Evolutionary conservation across 2,113 vertebrate species (phyloP).

Genomic region (Todiramphus chloris): DNA sequence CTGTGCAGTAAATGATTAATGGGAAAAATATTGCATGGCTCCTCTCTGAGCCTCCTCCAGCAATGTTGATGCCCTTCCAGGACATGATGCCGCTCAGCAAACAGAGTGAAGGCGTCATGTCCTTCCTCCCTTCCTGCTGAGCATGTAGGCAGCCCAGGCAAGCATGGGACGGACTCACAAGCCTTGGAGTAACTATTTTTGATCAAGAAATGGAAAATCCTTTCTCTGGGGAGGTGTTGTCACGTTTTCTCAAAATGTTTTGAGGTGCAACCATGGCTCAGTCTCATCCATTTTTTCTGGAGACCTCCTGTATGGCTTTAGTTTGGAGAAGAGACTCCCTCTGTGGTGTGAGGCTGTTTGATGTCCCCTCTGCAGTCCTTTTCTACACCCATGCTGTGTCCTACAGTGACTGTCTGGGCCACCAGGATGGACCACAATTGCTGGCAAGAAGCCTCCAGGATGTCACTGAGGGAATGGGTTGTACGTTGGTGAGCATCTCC

Average conservation of each 20-base stretch:
- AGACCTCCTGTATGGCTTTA: background rate
- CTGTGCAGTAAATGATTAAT: background rate
- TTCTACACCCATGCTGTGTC: background rate
- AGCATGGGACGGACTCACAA: background rate
- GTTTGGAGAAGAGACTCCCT: background rate
- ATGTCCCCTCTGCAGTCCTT: background rate
- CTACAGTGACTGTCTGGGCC: background rate
- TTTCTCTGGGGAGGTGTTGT: background rate
- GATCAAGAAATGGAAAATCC: background rate
- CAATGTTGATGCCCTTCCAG: background rate
- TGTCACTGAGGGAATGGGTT: background rate
- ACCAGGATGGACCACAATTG: background rate
- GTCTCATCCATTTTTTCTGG: background rate
- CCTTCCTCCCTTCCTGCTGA: background rate
- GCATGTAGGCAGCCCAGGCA: background rate
- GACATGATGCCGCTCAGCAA: background rate
- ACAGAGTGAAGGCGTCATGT: background rate
- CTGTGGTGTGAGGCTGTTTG: background rate
- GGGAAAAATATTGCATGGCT: background rate
- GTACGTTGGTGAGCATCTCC: fast-evolving
- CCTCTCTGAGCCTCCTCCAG: background rate
- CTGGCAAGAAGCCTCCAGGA: background rate
- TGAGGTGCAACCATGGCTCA: fast-evolving
- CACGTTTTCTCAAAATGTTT: background rate
- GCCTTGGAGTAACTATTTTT: background rate